phyloP scores from a whole-genome alignment of 1,140 invertebrate species.

The Armadillidium nasatum region DNA sequence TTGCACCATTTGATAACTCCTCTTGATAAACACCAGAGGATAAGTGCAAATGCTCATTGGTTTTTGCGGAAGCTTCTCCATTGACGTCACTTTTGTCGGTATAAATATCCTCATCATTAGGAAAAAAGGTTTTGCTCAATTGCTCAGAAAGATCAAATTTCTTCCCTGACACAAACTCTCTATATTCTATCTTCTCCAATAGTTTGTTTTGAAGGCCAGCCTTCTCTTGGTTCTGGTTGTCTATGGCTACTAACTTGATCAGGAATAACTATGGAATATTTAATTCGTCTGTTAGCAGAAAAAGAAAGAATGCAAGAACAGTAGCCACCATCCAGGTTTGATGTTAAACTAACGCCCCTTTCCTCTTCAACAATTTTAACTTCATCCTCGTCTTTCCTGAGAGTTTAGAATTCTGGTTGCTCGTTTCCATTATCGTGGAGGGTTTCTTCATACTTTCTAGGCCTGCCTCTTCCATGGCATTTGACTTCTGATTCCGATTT shows the following conservation, averaged over 20 bases:
- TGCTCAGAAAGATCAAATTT: slow-evolving; percentile 19
- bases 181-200: slow-evolving; percentile 32
- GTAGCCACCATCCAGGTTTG: slow-evolving; percentile 47
- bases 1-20: no score
- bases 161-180: slow-evolving; percentile 33
- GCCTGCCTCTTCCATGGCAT: not conserved
- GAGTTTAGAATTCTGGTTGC: no score
- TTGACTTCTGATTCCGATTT: not conserved
- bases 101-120: not conserved
- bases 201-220: slow-evolving; percentile 55
- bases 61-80: not conserved
- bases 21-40: no score
- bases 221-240: slow-evolving; percentile 54
- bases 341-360: slow-evolving; percentile 9
- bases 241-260: slow-evolving; percentile 59
- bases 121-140: not conserved
- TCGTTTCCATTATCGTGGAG: no score
- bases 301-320: slow-evolving; percentile 48
- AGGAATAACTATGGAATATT: slow-evolving; percentile 57
- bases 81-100: not conserved
- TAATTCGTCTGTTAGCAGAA: slow-evolving; percentile 46
- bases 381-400: not conserved
- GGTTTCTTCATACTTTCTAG: not conserved
- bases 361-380: not conserved
- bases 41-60: not conserved